A percentile compares a stretch with the other conserved stretches of the same genome.
Evolutionary conservation across 2,888 invertebrate species (phyloP).

Genomic region (Nysson spinosus): DNA sequence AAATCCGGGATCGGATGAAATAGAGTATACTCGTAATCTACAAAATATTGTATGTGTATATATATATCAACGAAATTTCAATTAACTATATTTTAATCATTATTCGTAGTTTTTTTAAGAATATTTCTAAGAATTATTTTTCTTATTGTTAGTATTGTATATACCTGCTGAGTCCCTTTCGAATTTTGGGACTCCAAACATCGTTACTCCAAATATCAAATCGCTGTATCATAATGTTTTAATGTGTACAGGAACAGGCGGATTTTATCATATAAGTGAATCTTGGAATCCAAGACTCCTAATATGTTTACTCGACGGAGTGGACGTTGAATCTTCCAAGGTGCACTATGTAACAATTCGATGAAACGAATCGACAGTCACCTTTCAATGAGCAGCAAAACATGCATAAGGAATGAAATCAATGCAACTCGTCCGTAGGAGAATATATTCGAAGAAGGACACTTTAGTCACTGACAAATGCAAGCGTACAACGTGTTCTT

Average conservation of each 20-base stretch:
- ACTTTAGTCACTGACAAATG: too few relatives aligned
- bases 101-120: too few relatives aligned
- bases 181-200: constrained; percentile 59
- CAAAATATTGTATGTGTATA: too few relatives aligned
- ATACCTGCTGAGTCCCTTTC: constrained; percentile 18
- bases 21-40: too few relatives aligned
- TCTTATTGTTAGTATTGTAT: background rate
- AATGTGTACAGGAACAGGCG: background rate
- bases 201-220: constrained; percentile 64
- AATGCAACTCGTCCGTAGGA: too few relatives aligned
- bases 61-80: too few relatives aligned
- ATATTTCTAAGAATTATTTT: background rate
- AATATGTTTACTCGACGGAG: background rate
- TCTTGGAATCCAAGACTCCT: constrained; percentile 21
- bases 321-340: background rate
- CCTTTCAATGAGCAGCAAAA: background rate
- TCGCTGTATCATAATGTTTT: background rate
- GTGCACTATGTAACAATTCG: background rate
- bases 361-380: constrained; percentile 5
- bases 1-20: too few relatives aligned
- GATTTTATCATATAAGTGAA: background rate
- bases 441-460: too few relatives aligned
- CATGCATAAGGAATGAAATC: too few relatives aligned
- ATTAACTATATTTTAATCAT: too few relatives aligned
- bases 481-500: too few relatives aligned